These are phyloP conservation scores for Morone saxatilis DNA, from an alignment of 2,113 vertebrate species.

Conservation along the genomic window DNA sequence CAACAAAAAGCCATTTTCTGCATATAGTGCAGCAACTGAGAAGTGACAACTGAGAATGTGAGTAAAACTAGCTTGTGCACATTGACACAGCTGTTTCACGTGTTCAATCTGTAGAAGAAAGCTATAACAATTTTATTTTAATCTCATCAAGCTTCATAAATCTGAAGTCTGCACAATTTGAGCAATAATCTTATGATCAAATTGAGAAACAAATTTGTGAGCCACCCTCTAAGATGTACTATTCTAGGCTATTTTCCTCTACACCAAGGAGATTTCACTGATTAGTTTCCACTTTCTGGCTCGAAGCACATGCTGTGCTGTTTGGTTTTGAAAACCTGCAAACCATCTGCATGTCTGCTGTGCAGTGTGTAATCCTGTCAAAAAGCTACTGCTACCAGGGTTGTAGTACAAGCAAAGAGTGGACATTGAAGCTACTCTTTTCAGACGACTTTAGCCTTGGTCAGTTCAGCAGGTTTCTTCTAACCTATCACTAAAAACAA, in stretches of 20 bases:
- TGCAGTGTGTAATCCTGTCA: too few species aligned
- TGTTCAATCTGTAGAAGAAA: not conserved
- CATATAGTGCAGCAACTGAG: too few species aligned
- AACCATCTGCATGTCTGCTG: not conserved
- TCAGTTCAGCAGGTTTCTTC: not conserved
- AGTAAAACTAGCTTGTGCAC: not conserved
- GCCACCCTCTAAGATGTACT: not conserved
- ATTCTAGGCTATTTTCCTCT: not conserved
- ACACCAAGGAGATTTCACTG: not conserved
- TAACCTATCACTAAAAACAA: slow-evolving; percentile 5
- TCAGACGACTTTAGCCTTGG: not conserved
- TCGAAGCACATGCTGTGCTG: not conserved
- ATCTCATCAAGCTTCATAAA: not conserved
- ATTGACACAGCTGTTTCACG: not conserved
- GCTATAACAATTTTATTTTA: not conserved
- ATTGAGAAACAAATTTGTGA: not conserved
- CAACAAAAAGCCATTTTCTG: not conserved
- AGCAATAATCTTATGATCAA: not conserved
- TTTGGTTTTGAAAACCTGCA: not conserved
- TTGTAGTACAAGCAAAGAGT: not conserved
- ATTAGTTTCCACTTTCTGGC: slow-evolving; percentile 8
- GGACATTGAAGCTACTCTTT: not conserved
- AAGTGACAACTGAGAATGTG: slow-evolving; percentile 1
- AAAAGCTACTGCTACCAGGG: not conserved
- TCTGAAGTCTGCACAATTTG: not conserved